Evolutionary conservation across 2,113 vertebrate genomes (phyloP), one percentile per base, ranked within the genome.

Genomic region (Microcebus tavaratra): DNA sequence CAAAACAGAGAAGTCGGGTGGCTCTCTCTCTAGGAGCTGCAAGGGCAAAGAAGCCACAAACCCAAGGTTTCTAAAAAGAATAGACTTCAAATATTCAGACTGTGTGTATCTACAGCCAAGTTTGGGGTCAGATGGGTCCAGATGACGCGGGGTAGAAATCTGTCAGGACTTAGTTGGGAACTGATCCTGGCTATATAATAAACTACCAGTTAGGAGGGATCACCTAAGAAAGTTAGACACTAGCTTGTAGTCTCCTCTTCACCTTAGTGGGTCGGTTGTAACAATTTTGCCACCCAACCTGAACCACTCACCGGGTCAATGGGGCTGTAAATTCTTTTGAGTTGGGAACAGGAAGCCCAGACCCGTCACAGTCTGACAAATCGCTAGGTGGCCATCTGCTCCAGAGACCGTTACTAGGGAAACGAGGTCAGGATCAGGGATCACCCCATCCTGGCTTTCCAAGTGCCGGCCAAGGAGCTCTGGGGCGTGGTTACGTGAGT

Each of bases 341-440:
- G 55, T 42, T 17, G 84, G 15, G 6, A 57, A 83, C 13, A 34
- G n/a, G 48, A 4, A 25, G 72, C 80, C 42, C 48, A 81, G 65
- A 55, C 45, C 53, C 65, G 2, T 48, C 45, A 31, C 53, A 3
- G 45, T 29, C 5, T 0, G 8, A 73, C 67, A 88, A 96, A 88
- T 48, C 23, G 1, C 73, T 91, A 78, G 23, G 31, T 18, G 34
- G 39, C 31, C 78, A 48, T 55, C 23, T 0, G 42, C 45, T 36
- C 6, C 9, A 0, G 4, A 96, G 36, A 31, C 79, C 31, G 90
- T 96, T 96, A 84, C 96, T 75, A 92, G 8, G 80, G 92, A 39
- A 94, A 95, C 95, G 0, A 17, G 2, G 2, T 21, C 0, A 11
- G 0, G 0, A 9, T 20, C 4, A 0, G 0, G 0, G 0, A 20